Base-by-base conservation (phyloP, 64 coral and sea anemone genomes). In the Actinia equina region DNA sequence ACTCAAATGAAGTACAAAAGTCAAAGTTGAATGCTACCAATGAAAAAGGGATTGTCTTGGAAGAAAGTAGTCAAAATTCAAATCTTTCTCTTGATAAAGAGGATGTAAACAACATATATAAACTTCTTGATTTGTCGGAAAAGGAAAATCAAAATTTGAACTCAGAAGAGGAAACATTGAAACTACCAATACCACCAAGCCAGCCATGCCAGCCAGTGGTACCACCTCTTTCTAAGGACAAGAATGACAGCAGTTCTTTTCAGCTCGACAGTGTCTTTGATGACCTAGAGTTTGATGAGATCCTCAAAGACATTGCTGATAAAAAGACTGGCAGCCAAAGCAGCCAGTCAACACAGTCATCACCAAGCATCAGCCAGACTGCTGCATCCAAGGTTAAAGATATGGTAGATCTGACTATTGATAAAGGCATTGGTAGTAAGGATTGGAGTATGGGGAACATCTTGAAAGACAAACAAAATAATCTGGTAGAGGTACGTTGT, bases 381-480 rank as follows among this genome's bases (percentile, higher is more conserved):
- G 25, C 69, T 13, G 69, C 27, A 81, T 81, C 78, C 22, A 81
- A 81, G 74, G n/a, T 43, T 41, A 71, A 83, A 84, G 44, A 43
- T 7, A 13, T 63, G 30, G 8, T 19, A 0, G 17, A 45, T 23
- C 54, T 19, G n/a, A 46, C 58, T 86, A 63, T 22, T 41, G 59
- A 82, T 41, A 44, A 79, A 43, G 44, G 17, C 18, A 46, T 49
- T 23, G 59, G 23, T 77, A 63, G 86, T 18, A 92, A 88, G 44
- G 78, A 87, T 7, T 95, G 94, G 94, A 95, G 94, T 74, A 86
- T 43, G 83, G 94, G 90, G 37, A 17, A 43, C 56, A 87, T 83
- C 43, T 60, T 95, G 71, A 65, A 92, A 16, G 87, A 95, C 61
- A 95, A 95, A 71, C 90, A 95, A 86, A 83, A 87, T 13, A 95